Base-by-base conservation (phyloP, 2,113 vertebrate genomes). In the Serranochromis macrocephalus region DNA sequence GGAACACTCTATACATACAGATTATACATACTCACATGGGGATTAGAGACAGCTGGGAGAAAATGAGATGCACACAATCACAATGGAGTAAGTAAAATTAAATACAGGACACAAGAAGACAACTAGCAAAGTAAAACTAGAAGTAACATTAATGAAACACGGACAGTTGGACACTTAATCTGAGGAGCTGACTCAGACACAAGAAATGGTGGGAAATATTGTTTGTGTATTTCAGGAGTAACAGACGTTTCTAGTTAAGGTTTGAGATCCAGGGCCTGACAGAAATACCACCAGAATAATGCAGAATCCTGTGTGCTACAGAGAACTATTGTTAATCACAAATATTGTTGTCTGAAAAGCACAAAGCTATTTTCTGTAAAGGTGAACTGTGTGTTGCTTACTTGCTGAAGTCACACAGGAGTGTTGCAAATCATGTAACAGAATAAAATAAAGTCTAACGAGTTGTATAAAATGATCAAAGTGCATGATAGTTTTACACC, bases 231-330 rank as follows among this genome's bases (percentile, higher is more conserved):
- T 66, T 21, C 61, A 21, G 61, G 33, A 66, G 1, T 5, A 66
- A 38, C 61, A 66, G 61, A 38, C 0, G 3, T 66, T 66, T 66
- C 19, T 66, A 66, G 33, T 38, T 66, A 66, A 66, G 4, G 61
- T 66, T 40, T 71, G 38, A 71, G 7, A 42, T 40, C 36, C 7
- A 42, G 36, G 0, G 33, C 66, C 66, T 24, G 66, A 26, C 38
- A 73, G 38, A 38, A 66, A 71, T 42, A 10, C 5, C 66, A 71
- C n/a, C n/a, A 24, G 38, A 45, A 45, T 10, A 6, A 45, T 45
- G 0, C n/a, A 42, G 12, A 71, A 3, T 26, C 38, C 21, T 26
- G 38, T 9, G 0, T 1, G 13, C 36, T 0, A 73, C 0, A 45
- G 38, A 73, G 21, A 73, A 45, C 38, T 45, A 2, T 16, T 19